These are phyloP conservation scores for Armadillidium nasatum DNA, from an alignment of 1,140 invertebrate genomes.

Conservation along the genomic window DNA sequence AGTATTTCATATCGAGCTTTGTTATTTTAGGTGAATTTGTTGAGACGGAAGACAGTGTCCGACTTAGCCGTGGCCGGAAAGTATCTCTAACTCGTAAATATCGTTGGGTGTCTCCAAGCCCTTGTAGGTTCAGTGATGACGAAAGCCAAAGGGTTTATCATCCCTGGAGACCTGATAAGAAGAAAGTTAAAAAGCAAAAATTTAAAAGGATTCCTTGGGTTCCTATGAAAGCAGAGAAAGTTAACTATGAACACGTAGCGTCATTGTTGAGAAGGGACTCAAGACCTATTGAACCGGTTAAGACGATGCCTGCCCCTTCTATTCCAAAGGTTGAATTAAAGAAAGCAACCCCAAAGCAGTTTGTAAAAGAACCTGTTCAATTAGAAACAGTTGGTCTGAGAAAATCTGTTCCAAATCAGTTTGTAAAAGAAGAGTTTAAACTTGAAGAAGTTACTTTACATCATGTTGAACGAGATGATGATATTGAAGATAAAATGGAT, in stretches of 20 bases:
- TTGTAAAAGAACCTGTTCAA: conserved; percentile 21
- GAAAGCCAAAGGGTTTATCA: conserved; percentile 14
- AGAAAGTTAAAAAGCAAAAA: conserved; percentile 37
- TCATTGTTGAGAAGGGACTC: conserved; percentile 24
- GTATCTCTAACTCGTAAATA: conserved; percentile 27
- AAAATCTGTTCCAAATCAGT: neutral
- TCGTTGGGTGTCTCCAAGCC: conserved; percentile 33
- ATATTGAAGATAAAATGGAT: neutral
- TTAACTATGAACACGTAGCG: conserved; percentile 28
- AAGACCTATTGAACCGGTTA: conserved; percentile 37
- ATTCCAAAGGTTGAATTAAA: conserved; percentile 44
- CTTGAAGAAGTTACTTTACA: neutral
- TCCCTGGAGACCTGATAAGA: conserved; percentile 25
- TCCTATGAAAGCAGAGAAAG: conserved; percentile 15
- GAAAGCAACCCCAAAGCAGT: conserved; percentile 45
- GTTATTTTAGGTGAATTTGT: conserved; percentile 32
- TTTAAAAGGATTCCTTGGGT: conserved; percentile 28
- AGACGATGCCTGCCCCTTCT: conserved; percentile 14
- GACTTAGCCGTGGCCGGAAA: conserved; percentile 20
- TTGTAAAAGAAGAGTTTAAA: neutral
- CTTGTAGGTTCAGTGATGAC: conserved; percentile 24
- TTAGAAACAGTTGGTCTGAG: conserved; percentile 24
- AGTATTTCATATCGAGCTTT: conserved; percentile 27
- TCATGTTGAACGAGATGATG: neutral
- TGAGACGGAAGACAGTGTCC: conserved; percentile 26